These are phyloP conservation scores for Progne subis DNA, from an alignment of 2,113 vertebrate species.

Conservation along the genomic window DNA sequence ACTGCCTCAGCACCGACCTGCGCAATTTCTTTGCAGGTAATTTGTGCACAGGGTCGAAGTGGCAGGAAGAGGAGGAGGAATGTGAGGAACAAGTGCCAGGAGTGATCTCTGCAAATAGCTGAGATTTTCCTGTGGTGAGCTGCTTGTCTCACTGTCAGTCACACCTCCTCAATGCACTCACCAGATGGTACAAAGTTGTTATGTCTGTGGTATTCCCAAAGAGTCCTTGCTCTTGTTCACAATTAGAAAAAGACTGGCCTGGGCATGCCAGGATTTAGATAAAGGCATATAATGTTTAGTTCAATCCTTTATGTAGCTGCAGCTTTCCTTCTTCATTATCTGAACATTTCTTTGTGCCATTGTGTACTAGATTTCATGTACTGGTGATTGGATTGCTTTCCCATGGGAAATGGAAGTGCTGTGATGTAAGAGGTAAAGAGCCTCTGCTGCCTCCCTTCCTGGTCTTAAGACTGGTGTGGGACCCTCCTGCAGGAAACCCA, in stretches of 20 bases:
- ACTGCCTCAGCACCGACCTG: conserved; percentile 89
- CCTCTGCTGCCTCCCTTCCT: not conserved
- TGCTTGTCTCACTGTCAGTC: not conserved
- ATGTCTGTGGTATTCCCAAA: not conserved
- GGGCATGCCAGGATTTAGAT: not conserved
- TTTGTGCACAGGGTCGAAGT: not conserved
- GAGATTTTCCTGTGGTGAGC: not conserved
- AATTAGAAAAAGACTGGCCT: not conserved
- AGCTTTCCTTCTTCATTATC: not conserved
- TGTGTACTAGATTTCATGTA: not conserved
- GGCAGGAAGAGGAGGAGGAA: not conserved
- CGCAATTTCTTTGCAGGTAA: conserved; percentile 92
- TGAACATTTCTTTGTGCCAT: not conserved
- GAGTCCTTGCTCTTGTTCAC: not conserved
- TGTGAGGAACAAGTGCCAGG: not conserved
- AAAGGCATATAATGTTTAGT: not conserved
- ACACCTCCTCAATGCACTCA: not conserved
- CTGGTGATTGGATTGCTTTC: not conserved
- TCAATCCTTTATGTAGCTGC: not conserved
- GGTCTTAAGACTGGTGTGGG: not conserved
- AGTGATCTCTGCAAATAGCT: not conserved
- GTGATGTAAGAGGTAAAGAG: not conserved
- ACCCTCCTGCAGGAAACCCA: not conserved
- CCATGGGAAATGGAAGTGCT: not conserved
- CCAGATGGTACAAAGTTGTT: not conserved